These are phyloP conservation scores for Anthopleura sola DNA, from an alignment of 64 coral and sea anemone genomes.

Conservation along the genomic window DNA sequence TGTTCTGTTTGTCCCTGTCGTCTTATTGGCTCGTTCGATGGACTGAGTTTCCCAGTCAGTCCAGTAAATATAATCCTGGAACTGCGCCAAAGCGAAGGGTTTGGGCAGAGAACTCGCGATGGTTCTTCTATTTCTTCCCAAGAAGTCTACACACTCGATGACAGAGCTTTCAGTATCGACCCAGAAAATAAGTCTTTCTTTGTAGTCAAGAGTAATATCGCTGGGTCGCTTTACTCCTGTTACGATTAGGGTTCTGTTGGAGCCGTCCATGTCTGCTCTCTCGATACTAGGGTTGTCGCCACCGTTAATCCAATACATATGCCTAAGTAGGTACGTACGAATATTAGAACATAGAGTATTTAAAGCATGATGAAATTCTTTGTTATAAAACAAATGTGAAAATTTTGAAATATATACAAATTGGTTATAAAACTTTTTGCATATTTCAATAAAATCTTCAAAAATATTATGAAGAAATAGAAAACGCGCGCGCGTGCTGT, in stretches of 20 bases:
- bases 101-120: slow-evolving; percentile 30
- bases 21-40: slow-evolving; percentile 92
- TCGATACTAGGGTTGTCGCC: slow-evolving; percentile 58
- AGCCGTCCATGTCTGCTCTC: slow-evolving; percentile 82
- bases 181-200: slow-evolving; percentile 65
- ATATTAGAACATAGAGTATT: too few relatives aligned
- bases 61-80: slow-evolving; percentile 90
- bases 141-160: slow-evolving; percentile 75
- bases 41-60: slow-evolving; percentile 52
- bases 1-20: slow-evolving; percentile 71
- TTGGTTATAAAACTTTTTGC: too few relatives aligned
- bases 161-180: slow-evolving; percentile 65
- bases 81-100: slow-evolving; percentile 54
- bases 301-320: slow-evolving; percentile 87
- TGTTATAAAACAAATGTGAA: too few relatives aligned
- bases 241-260: slow-evolving; percentile 60
- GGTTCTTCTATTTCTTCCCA: slow-evolving; percentile 53
- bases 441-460: too few relatives aligned
- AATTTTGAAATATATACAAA: too few relatives aligned
- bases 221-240: slow-evolving; percentile 41
- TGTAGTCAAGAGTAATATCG: slow-evolving; percentile 83
- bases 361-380: too few relatives aligned
- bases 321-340: slow-evolving; percentile 41
- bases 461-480: too few relatives aligned
- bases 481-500: too few relatives aligned